phyloP scores from a whole-genome alignment of 2,797 vertebrate genomes.

The Myotis daubentonii region DNA sequence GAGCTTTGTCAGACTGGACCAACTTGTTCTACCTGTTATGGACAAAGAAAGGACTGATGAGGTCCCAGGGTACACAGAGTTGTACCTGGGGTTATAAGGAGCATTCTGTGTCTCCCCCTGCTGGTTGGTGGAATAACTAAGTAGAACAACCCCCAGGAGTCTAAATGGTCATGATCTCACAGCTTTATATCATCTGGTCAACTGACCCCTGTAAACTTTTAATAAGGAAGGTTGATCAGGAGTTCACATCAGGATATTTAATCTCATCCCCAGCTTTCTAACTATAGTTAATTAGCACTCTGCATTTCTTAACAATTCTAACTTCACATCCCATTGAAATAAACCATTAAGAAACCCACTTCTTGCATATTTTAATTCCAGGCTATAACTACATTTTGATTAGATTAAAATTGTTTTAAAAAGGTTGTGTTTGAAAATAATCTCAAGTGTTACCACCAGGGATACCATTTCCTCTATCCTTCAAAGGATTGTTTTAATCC shows the following conservation, averaged over 20 bases:
- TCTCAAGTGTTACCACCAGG: conserved; percentile 59
- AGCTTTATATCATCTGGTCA: conserved; percentile 46
- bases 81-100: conserved; percentile 70
- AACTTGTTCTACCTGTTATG: conserved; percentile 50
- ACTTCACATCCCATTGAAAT: conserved; percentile 74
- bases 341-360: conserved; percentile 75
- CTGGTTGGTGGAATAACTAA: conserved; percentile 81
- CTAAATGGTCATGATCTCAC: conserved; percentile 33
- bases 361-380: conserved; percentile 70
- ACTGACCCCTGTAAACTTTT: conserved; percentile 39
- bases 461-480: conserved; percentile 43
- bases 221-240: conserved; percentile 48
- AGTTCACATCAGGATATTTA: conserved; percentile 65
- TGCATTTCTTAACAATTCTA: conserved; percentile 73
- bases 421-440: conserved; percentile 71
- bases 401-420: conserved; percentile 76
- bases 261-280: conserved; percentile 58
- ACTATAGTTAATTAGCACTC: conserved; percentile 68
- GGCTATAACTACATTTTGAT: conserved; percentile 68
- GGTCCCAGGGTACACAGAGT: background rate
- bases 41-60: conserved; percentile 47
- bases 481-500: conserved; percentile 41
- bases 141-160: conserved; percentile 22
- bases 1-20: conserved; percentile 32
- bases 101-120: conserved; percentile 89